Conservation (phyloP, 2,113 vertebrate species). For the Pelecanus crispus region DNA sequence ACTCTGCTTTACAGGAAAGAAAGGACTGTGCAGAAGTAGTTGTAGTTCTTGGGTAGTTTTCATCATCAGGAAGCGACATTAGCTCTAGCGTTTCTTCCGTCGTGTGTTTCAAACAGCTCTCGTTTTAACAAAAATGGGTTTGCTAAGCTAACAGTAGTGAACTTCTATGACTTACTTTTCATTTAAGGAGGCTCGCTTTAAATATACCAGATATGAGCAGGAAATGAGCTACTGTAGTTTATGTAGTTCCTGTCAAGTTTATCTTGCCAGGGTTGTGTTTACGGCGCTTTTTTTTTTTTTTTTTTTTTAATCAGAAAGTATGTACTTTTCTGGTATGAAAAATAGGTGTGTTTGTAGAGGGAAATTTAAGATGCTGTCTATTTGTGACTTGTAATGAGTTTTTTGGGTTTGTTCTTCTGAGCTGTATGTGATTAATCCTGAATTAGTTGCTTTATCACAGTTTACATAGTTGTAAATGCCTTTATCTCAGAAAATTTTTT, state of each 20-base stretch:
- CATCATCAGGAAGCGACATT: constrained; percentile 61
- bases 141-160: not conserved
- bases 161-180: not conserved
- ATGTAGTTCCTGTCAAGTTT: constrained; percentile 48
- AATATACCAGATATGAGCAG: not conserved
- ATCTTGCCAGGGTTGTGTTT: not conserved
- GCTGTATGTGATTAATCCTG: not conserved
- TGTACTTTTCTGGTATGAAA: not conserved
- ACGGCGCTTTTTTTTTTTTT: not conserved
- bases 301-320: not conserved
- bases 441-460: not conserved
- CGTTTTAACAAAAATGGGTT: not conserved
- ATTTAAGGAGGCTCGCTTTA: not conserved
- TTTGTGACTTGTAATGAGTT: not conserved
- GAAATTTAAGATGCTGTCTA: not conserved
- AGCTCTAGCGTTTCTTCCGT: not conserved
- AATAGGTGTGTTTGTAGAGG: not conserved
- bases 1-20: constrained; percentile 22
- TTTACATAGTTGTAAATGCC: not conserved
- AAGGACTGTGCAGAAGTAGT: constrained; percentile 53
- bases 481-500: not conserved
- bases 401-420: not conserved
- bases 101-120: not conserved
- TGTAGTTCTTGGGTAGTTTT: constrained; percentile 62
- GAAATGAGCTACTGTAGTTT: constrained; percentile 15